Base-by-base conservation (phyloP, 1,140 invertebrate species). In the Tenebrio molitor region DNA sequence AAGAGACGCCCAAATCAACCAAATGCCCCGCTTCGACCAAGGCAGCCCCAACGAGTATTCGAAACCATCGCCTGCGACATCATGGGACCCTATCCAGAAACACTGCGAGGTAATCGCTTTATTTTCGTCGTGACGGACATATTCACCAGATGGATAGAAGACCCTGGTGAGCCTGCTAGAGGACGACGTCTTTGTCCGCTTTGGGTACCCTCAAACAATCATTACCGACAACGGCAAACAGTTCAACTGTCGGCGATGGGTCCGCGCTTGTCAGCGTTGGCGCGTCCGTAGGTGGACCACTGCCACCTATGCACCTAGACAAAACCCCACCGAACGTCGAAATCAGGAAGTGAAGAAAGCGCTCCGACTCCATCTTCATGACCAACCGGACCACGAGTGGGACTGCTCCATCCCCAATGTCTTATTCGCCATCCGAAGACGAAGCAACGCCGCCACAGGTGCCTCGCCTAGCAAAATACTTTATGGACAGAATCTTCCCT, bases 41-140 rank as follows among this genome's bases (percentile, higher is more conserved):
- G 53, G 14, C 53, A 62, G 12, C 53, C 53, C 3, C 14, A 7
- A 12, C 14, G 21, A 3, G 8, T 17, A 7, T 62, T 15, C 7
- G 53, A 62, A 17, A 25, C 53, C 19, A 5, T 62, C 14, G 12
- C 15, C 14, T 7, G 17, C 15, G 53, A 62, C 21, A 3, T 62
- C 14, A 62, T 62, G 53, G 53, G 53, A 3, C 53, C 53, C 21
- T 62, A 62, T 25, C 53, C 53, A 7, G n/a, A 23, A 6, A 62
- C 53, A 4, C 21, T 17, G 4, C 14, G 16, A 12, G 53, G 53
- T 3, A 62, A 62, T 16, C 17, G 21, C 5, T 62, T 19, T 17
- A 7, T 62, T 23, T 3, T 62, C 3, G 53, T 62, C 3, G 16
- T 25, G 8, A 62, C 53, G 7, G 53, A 62, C 15, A 2, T 69